Base-by-base conservation (phyloP, 1,140 invertebrate species). In the Aplysia californica region DNA sequence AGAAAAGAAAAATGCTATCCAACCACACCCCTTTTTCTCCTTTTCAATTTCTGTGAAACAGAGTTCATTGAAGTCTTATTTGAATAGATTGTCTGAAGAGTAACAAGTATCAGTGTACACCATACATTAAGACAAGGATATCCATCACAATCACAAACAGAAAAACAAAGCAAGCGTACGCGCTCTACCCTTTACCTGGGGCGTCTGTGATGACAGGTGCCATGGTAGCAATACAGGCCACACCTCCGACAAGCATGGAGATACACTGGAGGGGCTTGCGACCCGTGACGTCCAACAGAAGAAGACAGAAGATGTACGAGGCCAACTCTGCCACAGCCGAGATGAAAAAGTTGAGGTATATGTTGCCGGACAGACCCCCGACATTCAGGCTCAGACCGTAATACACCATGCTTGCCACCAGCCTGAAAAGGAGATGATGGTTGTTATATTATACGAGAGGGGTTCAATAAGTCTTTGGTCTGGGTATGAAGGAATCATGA, bases 261-360 rank as follows among this genome's bases (percentile, higher is more conserved):
- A 72, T 61, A 73, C 82, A 82, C 66, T 86, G 83, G 10, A 84
- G 75, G 26, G 77, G 71, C 10, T 83, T 82, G 18, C 86, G 67
- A 4, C 86, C 86, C 5, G 80, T 41, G 70, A 80, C 67, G 61
- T 84, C 81, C 29, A 87, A 56, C n/a, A 87, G 64, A 1, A 84
- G 15, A 3, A 87, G 69, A 41, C 79, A 80, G 26, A 85, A 50
- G 3, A 82, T 69, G 74, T 86, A 83, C 3, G 93, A 94, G 0
- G 94, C 94, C 77, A 95, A 91, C 89, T 96, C 95, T 0, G 96
- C 94, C 15, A 92, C 86, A 1, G 94, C 95, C 23, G 80, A 80
- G 33, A 87, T 76, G 1, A 83, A 68, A 41, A 85, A 85, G 74
- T 87, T 88, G 33, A 86, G 41, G 80, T 90, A 90, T 74, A 89